A percentile compares a stretch with the other conserved stretches of the same genome.
Conservation (phyloP, 2,888 invertebrate species). For the Dasysyrphus albostriatus region DNA sequence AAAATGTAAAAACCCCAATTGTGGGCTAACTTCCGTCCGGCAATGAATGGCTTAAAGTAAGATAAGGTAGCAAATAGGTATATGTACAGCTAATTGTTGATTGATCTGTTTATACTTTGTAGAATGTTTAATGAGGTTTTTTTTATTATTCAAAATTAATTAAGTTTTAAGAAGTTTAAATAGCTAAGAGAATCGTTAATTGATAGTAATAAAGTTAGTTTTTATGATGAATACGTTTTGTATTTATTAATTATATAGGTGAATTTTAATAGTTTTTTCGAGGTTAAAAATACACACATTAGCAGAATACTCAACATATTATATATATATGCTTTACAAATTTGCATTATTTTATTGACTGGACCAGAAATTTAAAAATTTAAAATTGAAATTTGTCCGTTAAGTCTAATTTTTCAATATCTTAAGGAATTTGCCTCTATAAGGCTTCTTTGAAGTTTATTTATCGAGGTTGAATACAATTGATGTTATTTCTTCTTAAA, state of each 20-base stretch:
- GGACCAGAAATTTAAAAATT: too few species aligned
- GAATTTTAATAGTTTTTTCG: background rate
- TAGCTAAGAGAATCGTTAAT: background rate
- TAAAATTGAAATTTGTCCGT: too few species aligned
- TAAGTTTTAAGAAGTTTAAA: background rate
- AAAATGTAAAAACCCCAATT: constrained; percentile 15
- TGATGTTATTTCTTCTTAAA: too few species aligned
- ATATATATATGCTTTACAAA: too few species aligned
- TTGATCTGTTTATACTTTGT: background rate
- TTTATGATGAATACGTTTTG: background rate
- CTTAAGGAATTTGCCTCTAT: too few species aligned
- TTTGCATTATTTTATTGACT: too few species aligned
- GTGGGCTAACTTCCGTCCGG: constrained; percentile 11
- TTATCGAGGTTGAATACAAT: too few species aligned
- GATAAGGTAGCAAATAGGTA: background rate
- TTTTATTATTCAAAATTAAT: constrained; percentile 1
- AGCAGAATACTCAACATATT: too few species aligned
- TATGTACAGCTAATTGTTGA: background rate
- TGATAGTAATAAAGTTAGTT: background rate
- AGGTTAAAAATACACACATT: too few species aligned
- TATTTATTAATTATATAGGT: background rate
- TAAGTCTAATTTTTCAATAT: too few species aligned
- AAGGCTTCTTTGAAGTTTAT: too few species aligned
- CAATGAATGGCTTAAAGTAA: background rate
- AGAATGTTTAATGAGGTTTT: background rate